These are phyloP conservation scores for Callosobruchus maculatus DNA, from an alignment of 2,888 invertebrate genomes.

Conservation along the genomic window DNA sequence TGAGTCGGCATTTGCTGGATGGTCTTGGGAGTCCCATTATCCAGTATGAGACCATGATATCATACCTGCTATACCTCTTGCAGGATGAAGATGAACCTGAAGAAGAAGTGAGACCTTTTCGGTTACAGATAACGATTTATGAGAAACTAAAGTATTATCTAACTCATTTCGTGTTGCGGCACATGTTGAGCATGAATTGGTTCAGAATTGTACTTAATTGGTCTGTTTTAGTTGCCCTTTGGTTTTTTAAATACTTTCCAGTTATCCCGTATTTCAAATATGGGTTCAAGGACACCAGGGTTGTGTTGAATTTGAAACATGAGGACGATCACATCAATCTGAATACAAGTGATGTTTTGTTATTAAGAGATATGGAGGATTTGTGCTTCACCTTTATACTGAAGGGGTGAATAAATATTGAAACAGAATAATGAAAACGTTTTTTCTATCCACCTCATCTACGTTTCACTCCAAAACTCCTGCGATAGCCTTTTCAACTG, in stretches of 20 bases:
- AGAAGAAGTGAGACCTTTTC: not conserved
- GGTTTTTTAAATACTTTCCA: not conserved
- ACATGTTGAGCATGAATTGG: not conserved
- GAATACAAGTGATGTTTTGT: not conserved
- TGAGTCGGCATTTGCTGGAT: constrained; percentile 61
- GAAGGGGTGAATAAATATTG: not conserved
- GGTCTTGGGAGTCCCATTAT: constrained; percentile 69
- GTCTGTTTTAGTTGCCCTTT: not conserved
- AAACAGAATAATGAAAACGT: not conserved
- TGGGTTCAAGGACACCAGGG: not conserved
- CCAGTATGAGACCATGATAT: constrained; percentile 56
- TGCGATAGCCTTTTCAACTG: too few relatives aligned
- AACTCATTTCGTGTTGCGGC: not conserved
- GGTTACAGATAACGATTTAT: not conserved
- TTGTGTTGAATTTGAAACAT: not conserved
- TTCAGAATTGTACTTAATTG: not conserved
- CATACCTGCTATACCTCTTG: constrained; percentile 33
- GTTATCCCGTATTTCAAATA: not conserved
- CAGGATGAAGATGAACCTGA: constrained; percentile 5
- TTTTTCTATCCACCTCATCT: not conserved
- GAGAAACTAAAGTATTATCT: not conserved
- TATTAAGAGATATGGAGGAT: not conserved
- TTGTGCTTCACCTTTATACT: not conserved
- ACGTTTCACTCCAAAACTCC: too few relatives aligned
- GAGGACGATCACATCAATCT: not conserved